These are phyloP conservation scores for Rhinichthys osculus DNA, from an alignment of 2,797 vertebrate species.

Conservation along the genomic window DNA sequence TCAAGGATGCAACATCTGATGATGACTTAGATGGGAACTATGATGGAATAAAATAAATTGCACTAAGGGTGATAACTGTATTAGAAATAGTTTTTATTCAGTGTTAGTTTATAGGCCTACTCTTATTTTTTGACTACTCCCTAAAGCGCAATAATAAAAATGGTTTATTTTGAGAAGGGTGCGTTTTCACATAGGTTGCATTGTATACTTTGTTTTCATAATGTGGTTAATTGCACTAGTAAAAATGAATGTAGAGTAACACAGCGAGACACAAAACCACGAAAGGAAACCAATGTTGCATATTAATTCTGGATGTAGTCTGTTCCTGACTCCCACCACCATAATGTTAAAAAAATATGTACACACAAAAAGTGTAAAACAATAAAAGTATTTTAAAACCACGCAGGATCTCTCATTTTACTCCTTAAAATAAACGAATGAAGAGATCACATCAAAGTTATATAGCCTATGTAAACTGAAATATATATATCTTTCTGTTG, in stretches of 20 bases:
- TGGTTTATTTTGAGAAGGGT: conserved; percentile 70
- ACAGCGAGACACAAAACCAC: conserved; percentile 58
- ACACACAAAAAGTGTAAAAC: not conserved
- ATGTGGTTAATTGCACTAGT: conserved; percentile 79
- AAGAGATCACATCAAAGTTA: not conserved
- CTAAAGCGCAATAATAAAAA: conserved; percentile 69
- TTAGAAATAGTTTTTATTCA: conserved; percentile 71
- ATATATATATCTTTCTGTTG: not conserved
- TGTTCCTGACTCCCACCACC: conserved; percentile 46
- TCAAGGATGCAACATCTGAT: conserved; percentile 45
- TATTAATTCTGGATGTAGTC: conserved; percentile 50
- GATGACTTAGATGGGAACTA: conserved; percentile 39
- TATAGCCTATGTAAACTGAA: not conserved
- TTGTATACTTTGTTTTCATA: conserved; percentile 64
- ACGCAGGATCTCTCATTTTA: conserved; percentile 20
- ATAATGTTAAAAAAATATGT: conserved; percentile 30
- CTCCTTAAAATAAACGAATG: conserved; percentile 21
- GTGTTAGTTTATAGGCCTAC: conserved; percentile 63
- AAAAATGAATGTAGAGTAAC: conserved; percentile 72
- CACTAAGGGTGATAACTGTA: conserved; percentile 73
- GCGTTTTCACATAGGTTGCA: conserved; percentile 58
- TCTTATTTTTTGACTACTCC: conserved; percentile 42
- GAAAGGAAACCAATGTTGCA: conserved; percentile 38
- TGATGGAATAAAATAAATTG: conserved; percentile 74
- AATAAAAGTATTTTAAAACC: conserved; percentile 25